phyloP scores from a whole-genome alignment of 1,140 invertebrate genomes.

The Anagrus nilaparvatae region DNA sequence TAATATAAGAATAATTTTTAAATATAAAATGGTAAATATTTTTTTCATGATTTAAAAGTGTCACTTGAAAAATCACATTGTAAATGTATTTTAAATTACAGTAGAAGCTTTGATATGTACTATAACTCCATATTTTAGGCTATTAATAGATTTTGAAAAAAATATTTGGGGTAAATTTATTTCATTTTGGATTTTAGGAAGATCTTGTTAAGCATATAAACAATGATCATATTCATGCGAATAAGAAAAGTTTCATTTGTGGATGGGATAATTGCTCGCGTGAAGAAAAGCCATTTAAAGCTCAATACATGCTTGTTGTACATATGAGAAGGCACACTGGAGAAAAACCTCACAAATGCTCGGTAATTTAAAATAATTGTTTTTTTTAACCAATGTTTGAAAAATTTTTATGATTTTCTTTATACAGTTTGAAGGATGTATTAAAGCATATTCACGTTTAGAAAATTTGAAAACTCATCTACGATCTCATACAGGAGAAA shows the following conservation, averaged over 20 bases:
- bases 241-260: conserved; percentile 94
- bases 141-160: too few relatives aligned
- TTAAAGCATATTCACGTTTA: conserved; percentile 91
- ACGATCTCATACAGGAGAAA: conserved; percentile 95
- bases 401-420: conserved; percentile 34
- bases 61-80: not conserved
- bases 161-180: too few relatives aligned
- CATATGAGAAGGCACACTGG: conserved; percentile 98
- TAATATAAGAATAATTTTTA: not conserved
- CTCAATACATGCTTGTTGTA: conserved; percentile 98
- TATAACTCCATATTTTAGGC: too few relatives aligned
- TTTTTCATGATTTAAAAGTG: not conserved
- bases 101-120: too few relatives aligned
- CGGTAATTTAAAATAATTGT: conserved; percentile 78
- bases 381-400: conserved; percentile 4
- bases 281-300: conserved; percentile 98
- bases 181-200: conserved; percentile 44
- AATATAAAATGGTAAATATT: conserved; percentile 19
- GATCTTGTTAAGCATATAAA: conserved; percentile 92
- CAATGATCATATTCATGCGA: conserved; percentile 91
- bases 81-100: not conserved
- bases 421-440: conserved; percentile 91
- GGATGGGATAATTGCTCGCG: conserved; percentile 91
- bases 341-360: conserved; percentile 98
- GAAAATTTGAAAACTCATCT: conserved; percentile 98